Conservation (phyloP, 35 echinoderm and acorn worm species). For the Heliocidaris erythrogramma region DNA sequence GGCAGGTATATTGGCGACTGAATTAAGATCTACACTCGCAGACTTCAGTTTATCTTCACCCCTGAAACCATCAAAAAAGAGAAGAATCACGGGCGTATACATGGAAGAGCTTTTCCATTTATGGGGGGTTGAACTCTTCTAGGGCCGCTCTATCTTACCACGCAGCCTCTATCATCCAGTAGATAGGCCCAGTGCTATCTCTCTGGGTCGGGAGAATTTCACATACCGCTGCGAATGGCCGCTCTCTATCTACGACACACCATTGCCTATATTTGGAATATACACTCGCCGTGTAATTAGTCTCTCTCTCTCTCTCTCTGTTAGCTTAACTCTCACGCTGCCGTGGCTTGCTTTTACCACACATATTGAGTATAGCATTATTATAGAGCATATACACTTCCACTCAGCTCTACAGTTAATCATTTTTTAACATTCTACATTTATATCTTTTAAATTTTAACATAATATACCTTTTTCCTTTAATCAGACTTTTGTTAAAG, state of each 20-base stretch:
- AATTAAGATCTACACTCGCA: background rate
- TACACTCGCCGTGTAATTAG: constrained; percentile 47
- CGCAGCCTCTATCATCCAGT: background rate
- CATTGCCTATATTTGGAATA: constrained; percentile 51
- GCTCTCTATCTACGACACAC: background rate
- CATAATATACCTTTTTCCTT: background rate
- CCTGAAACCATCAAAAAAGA: background rate
- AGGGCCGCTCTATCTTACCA: background rate
- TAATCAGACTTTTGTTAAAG: background rate
- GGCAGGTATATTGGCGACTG: background rate
- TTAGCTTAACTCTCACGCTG: constrained; percentile 20
- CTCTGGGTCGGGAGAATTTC: constrained; percentile 5
- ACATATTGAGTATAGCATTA: too few species aligned
- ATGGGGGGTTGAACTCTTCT: constrained; percentile 22
- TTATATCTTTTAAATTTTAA: too few species aligned
- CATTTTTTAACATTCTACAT: too few species aligned
- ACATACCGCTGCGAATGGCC: constrained; percentile 28
- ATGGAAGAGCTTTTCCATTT: constrained; percentile 24
- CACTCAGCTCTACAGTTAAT: too few species aligned
- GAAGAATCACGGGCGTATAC: background rate
- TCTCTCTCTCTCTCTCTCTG: background rate
- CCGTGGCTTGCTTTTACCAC: background rate
- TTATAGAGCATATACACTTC: too few species aligned
- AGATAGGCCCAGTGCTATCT: background rate
- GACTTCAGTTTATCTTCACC: background rate